These are phyloP conservation scores for Stichopus chloronotus DNA, from an alignment of 35 echinoderm and acorn worm genomes.

Conservation along the genomic window DNA sequence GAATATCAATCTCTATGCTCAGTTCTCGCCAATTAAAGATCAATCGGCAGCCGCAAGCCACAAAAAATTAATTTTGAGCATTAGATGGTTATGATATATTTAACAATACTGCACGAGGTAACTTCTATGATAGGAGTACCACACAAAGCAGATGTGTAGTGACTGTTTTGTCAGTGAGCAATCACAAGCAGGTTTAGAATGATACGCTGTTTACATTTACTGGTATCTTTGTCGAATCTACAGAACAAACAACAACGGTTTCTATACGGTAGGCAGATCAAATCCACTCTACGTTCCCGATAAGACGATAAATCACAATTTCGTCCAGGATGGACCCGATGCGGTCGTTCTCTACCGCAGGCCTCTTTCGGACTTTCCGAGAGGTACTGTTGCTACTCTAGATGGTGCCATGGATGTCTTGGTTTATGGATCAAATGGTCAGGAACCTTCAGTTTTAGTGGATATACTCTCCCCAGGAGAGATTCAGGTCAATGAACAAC, in stretches of 20 bases:
- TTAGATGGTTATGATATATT: too few relatives aligned
- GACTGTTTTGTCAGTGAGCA: too few relatives aligned
- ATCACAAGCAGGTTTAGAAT: too few relatives aligned
- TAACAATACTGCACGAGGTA: too few relatives aligned
- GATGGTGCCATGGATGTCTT: conserved; percentile 66
- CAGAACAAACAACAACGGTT: conserved; percentile 88
- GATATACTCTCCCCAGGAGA: conserved; percentile 73
- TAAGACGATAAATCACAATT: conserved; percentile 62
- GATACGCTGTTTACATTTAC: too few relatives aligned
- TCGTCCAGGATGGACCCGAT: conserved; percentile 86
- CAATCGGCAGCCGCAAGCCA: too few relatives aligned
- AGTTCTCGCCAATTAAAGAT: too few relatives aligned
- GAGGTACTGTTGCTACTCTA: conserved; percentile 62
- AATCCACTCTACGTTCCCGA: conserved; percentile 57
- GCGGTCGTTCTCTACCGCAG: conserved; percentile 75
- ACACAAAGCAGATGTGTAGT: too few relatives aligned
- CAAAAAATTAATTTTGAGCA: too few relatives aligned
- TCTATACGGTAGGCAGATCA: conserved; percentile 73
- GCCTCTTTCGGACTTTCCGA: conserved; percentile 57
- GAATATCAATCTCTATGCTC: too few relatives aligned
- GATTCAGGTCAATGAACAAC: conserved; percentile 67
- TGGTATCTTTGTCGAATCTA: not conserved
- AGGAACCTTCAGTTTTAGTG: conserved; percentile 62
- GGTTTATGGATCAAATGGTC: conserved; percentile 62
- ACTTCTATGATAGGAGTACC: too few relatives aligned